Conservation (phyloP, 2,888 invertebrate genomes). For the Ophion obscuratus region DNA sequence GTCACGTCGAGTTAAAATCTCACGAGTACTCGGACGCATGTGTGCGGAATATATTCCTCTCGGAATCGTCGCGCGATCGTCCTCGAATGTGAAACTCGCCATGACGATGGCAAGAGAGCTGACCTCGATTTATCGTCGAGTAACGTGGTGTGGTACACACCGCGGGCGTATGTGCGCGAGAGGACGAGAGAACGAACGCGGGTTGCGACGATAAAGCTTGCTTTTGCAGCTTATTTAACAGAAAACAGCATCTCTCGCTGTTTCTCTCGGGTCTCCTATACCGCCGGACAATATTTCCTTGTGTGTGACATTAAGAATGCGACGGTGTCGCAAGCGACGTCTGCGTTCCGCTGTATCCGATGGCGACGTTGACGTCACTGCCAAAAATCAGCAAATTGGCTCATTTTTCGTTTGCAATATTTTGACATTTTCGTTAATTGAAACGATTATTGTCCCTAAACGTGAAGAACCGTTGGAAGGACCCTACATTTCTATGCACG, state of each 20-base stretch:
- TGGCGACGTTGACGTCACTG: background rate
- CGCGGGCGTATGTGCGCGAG: conserved; percentile 4
- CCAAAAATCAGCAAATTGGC: background rate
- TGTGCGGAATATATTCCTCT: conserved; percentile 3
- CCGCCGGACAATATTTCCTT: conserved; percentile 1
- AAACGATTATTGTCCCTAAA: too few species aligned
- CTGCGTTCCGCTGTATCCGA: background rate
- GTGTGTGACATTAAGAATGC: conserved; percentile 26
- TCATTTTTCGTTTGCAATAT: background rate
- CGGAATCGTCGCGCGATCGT: conserved; percentile 43
- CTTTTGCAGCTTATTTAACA: conserved; percentile 27
- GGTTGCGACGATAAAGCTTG: conserved; percentile 42
- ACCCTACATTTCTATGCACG: too few species aligned
- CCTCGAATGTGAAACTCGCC: conserved; percentile 65
- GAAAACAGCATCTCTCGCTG: conserved; percentile 31
- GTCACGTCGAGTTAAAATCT: conserved; percentile 56
- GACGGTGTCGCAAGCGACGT: conserved; percentile 44
- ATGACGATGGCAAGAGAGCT: conserved; percentile 54
- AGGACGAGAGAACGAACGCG: conserved; percentile 19
- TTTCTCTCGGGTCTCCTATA: background rate
- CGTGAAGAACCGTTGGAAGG: too few species aligned
- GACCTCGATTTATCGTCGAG: conserved; percentile 66
- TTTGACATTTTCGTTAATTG: too few species aligned
- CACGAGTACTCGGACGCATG: background rate
- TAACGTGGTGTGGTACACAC: conserved; percentile 13